Evolutionary conservation across 2,113 vertebrate genomes (phyloP), one percentile per base, ranked within the genome.

Genomic region (Apistogramma diplotaenia): DNA sequence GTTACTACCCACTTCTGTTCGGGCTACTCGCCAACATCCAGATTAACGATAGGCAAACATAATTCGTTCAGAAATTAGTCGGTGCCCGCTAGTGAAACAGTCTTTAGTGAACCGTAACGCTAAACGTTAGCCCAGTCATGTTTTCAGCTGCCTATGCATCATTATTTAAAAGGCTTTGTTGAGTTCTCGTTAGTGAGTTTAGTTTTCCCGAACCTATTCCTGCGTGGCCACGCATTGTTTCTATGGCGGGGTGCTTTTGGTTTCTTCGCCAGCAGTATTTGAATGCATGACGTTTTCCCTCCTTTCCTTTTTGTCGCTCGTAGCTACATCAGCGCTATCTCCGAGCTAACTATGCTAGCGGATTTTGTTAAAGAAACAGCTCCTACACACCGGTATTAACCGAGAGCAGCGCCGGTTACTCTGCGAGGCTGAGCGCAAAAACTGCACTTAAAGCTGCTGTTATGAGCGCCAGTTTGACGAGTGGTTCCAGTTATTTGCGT

Each of bases 251-350:
- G 56, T 29, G 80, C 8, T 6, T 79, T 55, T 29, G 71, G 23
- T 54, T 74, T 76, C 27, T 51, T 56, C n/a, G 2, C 9, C 16
- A n/a, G 18, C 58, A 43, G 33, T 11, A 70, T 95, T 95, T 95
- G 94, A 96, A 95, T 79, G 84, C 82, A 84, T 89, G 95, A 88
- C 82, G 91, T 94, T 91, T 89, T 95, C 93, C 93, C 94, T 94
- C 93, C 93, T 76, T 92, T 87, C 56, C 43, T 58, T 43, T 67
- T 33, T 87, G 72, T 86, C 61, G 74, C 60, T 74, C 23, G 46
- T n/a, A 40, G 51, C 53, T 58, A 46, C 37, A 59, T 58, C 18
- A 1, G 56, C 10, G 18, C 35, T 31, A 8, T 67, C 5, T 81
- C 2, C 5, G 21, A 58, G 61, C 37, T 46, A 73, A 53, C 62